Conservation (phyloP, 2,888 invertebrate genomes). For the Glomeris marginata region DNA sequence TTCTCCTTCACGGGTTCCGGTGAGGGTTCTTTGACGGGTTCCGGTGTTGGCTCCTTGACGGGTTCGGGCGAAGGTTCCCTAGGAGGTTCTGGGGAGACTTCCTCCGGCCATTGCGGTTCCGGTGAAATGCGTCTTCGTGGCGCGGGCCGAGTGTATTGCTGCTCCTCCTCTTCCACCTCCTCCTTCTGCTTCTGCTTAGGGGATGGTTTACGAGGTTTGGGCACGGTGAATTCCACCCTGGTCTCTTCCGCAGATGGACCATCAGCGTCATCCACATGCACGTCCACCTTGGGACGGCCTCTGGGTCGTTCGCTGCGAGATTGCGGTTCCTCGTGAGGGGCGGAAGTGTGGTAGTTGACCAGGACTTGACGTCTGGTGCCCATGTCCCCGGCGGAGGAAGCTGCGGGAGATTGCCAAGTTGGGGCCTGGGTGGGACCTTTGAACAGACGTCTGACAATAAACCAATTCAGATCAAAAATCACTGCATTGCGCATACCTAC, state of each 20-base stretch:
- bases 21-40: constrained; percentile 13
- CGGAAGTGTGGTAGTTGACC: constrained; percentile 10
- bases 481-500: too few species aligned
- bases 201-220: too few species aligned
- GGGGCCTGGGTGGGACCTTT: too few species aligned
- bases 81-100: too few species aligned
- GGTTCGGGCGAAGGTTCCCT: constrained; percentile 6
- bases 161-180: constrained; percentile 2
- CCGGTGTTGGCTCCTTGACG: constrained; percentile 8
- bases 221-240: too few species aligned
- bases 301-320: too few species aligned
- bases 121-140: background rate
- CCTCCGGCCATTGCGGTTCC: constrained; percentile 1
- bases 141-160: constrained; percentile 4
- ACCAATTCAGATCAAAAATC: too few species aligned
- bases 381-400: background rate
- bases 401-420: too few species aligned
- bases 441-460: too few species aligned
- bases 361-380: constrained; percentile 10
- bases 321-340: background rate
- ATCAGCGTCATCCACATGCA: too few species aligned
- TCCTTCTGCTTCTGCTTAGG: background rate
- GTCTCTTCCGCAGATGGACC: too few species aligned
- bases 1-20: background rate
- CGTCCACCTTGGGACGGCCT: too few species aligned